These are phyloP conservation scores for Mellivora capensis DNA, from an alignment of 2,113 vertebrate species.

Conservation along the genomic window DNA sequence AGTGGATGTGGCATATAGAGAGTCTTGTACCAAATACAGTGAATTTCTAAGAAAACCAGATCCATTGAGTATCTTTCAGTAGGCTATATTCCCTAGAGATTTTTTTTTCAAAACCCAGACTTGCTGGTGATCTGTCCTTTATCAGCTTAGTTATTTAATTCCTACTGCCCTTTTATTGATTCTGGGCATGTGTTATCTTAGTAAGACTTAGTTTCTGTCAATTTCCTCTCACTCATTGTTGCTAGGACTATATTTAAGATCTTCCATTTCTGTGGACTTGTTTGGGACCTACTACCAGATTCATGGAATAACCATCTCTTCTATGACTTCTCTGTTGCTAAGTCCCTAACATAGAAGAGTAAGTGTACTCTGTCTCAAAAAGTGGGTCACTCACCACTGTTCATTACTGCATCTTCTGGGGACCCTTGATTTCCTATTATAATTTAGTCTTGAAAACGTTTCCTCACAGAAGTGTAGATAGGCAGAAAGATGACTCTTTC, in stretches of 20 bases:
- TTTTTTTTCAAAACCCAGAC: constrained; percentile 5
- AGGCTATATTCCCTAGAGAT: not conserved
- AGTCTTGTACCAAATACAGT: not conserved
- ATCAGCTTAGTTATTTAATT: constrained; percentile 65
- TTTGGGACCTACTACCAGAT: not conserved
- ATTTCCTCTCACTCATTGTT: constrained; percentile 50
- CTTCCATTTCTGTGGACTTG: constrained; percentile 5
- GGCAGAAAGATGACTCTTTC: not conserved
- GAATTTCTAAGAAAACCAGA: constrained; percentile 40
- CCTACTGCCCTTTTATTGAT: constrained; percentile 58
- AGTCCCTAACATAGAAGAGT: not conserved
- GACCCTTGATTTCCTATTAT: not conserved
- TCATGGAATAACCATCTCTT: not conserved
- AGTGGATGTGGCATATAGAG: not conserved
- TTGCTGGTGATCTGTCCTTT: constrained; percentile 44
- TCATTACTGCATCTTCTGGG: not conserved
- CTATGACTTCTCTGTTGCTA: not conserved
- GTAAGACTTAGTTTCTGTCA: constrained; percentile 46
- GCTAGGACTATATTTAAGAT: constrained; percentile 12
- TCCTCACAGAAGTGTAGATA: not conserved
- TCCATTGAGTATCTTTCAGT: not conserved
- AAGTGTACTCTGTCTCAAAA: not conserved
- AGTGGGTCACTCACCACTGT: not conserved
- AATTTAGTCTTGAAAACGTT: constrained; percentile 4
- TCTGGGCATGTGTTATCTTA: constrained; percentile 42